Base-by-base conservation (phyloP, 2,888 invertebrate genomes). In the Platynereis dumerilii region DNA sequence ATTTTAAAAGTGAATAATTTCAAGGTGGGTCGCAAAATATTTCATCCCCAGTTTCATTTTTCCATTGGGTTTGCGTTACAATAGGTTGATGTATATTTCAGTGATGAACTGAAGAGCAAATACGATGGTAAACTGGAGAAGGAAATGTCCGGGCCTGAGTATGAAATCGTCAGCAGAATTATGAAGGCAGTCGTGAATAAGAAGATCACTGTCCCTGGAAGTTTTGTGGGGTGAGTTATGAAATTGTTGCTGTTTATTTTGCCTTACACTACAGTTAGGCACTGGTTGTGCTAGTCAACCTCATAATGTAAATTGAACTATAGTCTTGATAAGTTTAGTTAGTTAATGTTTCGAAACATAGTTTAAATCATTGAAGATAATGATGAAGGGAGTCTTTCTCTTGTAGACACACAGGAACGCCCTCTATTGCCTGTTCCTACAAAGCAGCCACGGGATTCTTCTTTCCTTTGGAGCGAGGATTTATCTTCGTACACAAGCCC, bases 401-500 rank as follows among this genome's bases (percentile, higher is more conserved):
- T 66, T 75, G 62, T 79, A 83, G 94, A 0, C 90, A 93, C 84
- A 90, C 92, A 74, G 91, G 92, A 64, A 91, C 93, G 1, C 92
- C 95, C 0, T 95, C 95, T 0, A 90, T 98, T 59, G 90, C 93
- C 58, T 99, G 98, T 83, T 97, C 98, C 0, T 97, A 95, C 87
- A 97, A 96, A 85, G 97, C 98, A 10, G 94, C 97, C 0, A 96
- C 96, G 0, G 99, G 99, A 0, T 92, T 94, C 80, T 86, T 99
- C 58, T 99, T 99, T 86, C 99, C 99, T 0, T 85, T 99, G 53
- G 99, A 99, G 84, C 89, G 97, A 76, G 97, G 99, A 12, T 97
- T 99, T 81, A 96, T 99, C 75, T 99, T 96, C 83, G 94, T 99
- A 1, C 97, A 98, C 85, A 99, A 99, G 83, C 99, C 99, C 0